Evolutionary conservation across 2,888 invertebrate species (phyloP), one percentile per base, ranked within the genome.

Genomic region (Cephus nigrinus): DNA sequence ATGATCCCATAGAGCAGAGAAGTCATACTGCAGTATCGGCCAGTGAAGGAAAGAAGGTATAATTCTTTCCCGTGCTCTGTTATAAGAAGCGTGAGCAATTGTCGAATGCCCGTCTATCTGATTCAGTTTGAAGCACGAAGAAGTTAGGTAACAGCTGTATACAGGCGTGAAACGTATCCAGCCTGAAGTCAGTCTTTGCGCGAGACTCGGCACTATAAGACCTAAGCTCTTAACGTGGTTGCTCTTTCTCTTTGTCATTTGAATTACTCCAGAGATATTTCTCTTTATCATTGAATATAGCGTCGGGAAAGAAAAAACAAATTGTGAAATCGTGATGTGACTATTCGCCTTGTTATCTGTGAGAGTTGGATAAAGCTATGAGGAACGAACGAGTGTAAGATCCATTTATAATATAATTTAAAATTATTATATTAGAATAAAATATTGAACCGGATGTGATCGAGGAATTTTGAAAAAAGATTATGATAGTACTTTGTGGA

Each of bases 141-240:
- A 55, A 82, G 84, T 85, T 85, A 84, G 83, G 85, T 85, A 85
- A 85, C 83, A 77, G 79, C 76, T 40, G 76, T 80, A 80, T 33
- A 77, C 55, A 72, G 78, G 55, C 73, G 78, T 75, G 72, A 30
- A 78, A 78, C 68, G 35, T 81, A 83, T 83, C 80, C 81, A 79
- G 77, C 73, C 76, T 79, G 74, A 77, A 80, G 81, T 84, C 87
- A 88, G 88, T 89, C 86, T 82, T 80, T 78, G 80, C 84, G 84
- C 82, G 86, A 76, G 83, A 84, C 86, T 84, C 88, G 85, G 76
- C 75, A 82, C 80, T 86, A 80, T 81, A 84, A 84, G 81, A 84
- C 80, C 23, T 55, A 23, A 55, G 55, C 23, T 55, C 23, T 55
- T 9, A 55, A 23, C 55, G 55, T 9, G 55, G 23, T 55, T 55